Evolutionary conservation across 2,888 invertebrate genomes (phyloP).

Genomic region (Tortricodes alternella): DNA sequence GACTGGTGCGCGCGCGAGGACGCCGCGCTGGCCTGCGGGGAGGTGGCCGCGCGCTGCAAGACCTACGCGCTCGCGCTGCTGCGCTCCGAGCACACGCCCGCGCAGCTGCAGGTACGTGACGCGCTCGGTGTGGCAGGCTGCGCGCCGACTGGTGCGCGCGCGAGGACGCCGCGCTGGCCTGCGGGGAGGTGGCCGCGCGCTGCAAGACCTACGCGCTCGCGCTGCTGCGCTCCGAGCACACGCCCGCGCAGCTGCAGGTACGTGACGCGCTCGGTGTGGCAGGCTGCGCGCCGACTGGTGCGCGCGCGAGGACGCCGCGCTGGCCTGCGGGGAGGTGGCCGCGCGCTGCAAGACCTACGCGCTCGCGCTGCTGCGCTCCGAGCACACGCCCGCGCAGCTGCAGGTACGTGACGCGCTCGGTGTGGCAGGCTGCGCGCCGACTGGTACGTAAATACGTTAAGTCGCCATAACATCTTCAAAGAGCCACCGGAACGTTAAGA

Average conservation of each 20-base stretch:
- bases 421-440: neutral
- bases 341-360: constrained; percentile 69
- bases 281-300: neutral
- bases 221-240: constrained; percentile 61
- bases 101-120: constrained; percentile 35
- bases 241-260: constrained; percentile 44
- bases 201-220: constrained; percentile 73
- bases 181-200: constrained; percentile 55
- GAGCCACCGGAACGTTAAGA: no score
- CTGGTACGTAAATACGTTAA: no score
- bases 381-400: constrained; percentile 56
- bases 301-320: constrained; percentile 31
- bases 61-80: constrained; percentile 69
- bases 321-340: constrained; percentile 52
- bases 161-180: constrained; percentile 36
- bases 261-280: neutral
- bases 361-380: constrained; percentile 62
- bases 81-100: constrained; percentile 61
- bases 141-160: neutral
- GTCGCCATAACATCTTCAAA: no score
- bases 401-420: neutral
- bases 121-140: neutral
- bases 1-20: constrained; percentile 38
- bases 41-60: constrained; percentile 64
- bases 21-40: constrained; percentile 41